A percentile compares a stretch with the other conserved stretches of the same genome.
Evolutionary conservation across 2,888 invertebrate genomes (phyloP).

Genomic region (Rhamnusium bicolor): DNA sequence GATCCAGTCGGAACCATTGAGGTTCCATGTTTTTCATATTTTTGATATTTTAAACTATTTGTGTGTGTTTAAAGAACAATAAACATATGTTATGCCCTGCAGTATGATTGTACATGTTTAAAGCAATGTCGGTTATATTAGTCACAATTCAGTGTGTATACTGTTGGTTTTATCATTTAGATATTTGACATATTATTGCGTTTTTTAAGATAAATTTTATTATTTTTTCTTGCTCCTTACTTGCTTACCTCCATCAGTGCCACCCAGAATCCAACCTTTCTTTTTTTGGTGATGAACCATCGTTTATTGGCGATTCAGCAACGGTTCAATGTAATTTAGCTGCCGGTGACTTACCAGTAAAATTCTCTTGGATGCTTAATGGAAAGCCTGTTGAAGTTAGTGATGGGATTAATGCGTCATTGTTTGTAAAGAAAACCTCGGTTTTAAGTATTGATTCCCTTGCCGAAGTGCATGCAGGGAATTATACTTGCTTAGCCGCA

Average conservation of each 20-base stretch:
- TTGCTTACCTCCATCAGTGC: background rate
- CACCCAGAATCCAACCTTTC: constrained; percentile 80
- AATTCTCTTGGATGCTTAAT: constrained; percentile 83
- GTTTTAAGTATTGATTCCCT: constrained; percentile 76
- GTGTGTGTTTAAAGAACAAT: too few relatives aligned
- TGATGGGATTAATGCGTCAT: constrained; percentile 73
- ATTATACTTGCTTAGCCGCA: constrained; percentile 74
- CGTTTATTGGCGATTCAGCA: constrained; percentile 74
- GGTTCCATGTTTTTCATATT: too few relatives aligned
- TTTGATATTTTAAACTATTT: too few relatives aligned
- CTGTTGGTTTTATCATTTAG: too few relatives aligned
- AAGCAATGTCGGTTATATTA: too few relatives aligned
- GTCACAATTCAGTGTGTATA: too few relatives aligned
- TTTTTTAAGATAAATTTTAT: too few relatives aligned
- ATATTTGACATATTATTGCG: too few relatives aligned
- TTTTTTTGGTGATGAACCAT: constrained; percentile 80
- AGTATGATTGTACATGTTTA: too few relatives aligned
- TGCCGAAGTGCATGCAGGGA: constrained; percentile 73
- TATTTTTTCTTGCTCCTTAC: background rate
- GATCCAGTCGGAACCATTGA: too few relatives aligned
- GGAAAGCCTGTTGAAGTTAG: constrained; percentile 74
- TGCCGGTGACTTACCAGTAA: constrained; percentile 86
- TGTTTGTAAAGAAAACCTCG: constrained; percentile 78
- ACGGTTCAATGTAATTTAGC: constrained; percentile 74
- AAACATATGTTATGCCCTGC: too few relatives aligned